A percentile compares a stretch with the other conserved stretches of the same genome.
These are phyloP conservation scores for Eumacrocentrus americanus DNA, from an alignment of 2,888 invertebrate genomes.

Conservation along the genomic window DNA sequence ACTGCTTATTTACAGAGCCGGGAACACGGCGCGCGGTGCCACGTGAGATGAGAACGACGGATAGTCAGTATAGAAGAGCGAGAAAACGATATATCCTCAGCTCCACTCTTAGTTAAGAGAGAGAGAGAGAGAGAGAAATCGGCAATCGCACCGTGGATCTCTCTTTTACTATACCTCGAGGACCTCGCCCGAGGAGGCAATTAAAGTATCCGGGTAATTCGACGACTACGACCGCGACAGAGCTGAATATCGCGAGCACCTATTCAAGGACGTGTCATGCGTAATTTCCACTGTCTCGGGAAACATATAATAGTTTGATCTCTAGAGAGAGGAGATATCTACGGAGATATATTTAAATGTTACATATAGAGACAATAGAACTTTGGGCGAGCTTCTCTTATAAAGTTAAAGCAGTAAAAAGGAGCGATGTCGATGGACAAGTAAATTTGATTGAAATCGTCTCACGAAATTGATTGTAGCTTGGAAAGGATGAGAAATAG, in stretches of 20 bases:
- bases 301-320: background rate
- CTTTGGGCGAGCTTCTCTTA: no score
- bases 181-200: constrained; percentile 53
- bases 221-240: constrained; percentile 35
- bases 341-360: no score
- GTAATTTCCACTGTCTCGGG: background rate
- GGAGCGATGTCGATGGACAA: no score
- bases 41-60: constrained; percentile 39
- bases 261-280: constrained; percentile 14
- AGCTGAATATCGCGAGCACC: background rate
- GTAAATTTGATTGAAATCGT: no score
- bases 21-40: constrained; percentile 47
- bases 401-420: no score
- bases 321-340: no score
- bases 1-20: constrained; percentile 57
- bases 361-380: no score
- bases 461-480: no score
- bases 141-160: constrained; percentile 40
- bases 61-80: constrained; percentile 38
- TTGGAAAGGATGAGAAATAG: no score
- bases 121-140: constrained; percentile 11
- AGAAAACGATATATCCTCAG: constrained; percentile 45
- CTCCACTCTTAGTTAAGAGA: constrained; percentile 29
- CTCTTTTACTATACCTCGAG: constrained; percentile 30
- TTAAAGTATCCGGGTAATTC: constrained; percentile 57